phyloP scores from a whole-genome alignment of 2,797 vertebrate genomes.

The Acanthopagrus latus region DNA sequence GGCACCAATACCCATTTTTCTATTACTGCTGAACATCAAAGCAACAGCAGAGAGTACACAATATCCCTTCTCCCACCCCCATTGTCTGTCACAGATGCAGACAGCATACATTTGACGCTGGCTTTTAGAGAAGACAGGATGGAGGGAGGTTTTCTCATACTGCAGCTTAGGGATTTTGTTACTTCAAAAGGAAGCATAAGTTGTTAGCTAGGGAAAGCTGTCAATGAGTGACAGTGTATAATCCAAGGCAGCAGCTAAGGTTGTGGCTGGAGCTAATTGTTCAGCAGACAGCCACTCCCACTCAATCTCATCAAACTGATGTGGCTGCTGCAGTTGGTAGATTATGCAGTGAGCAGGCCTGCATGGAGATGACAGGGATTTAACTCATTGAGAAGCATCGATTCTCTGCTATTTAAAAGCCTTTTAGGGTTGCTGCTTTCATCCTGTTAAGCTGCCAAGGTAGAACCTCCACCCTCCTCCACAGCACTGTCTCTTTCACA shows the following conservation, averaged over 20 bases:
- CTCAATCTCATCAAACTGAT: conserved; percentile 37
- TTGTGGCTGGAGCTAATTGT: conserved; percentile 69
- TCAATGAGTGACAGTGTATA: conserved; percentile 71
- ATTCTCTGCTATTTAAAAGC: conserved; percentile 51
- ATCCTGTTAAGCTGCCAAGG: conserved; percentile 48
- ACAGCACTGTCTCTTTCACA: conserved; percentile 1
- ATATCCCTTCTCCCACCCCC: conserved; percentile 33
- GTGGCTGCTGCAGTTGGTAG: conserved; percentile 41
- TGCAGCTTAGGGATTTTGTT: conserved; percentile 71
- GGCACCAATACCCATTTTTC: conserved; percentile 54
- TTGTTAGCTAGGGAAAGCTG: conserved; percentile 62
- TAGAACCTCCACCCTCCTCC: conserved; percentile 15
- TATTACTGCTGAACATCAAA: conserved; percentile 74
- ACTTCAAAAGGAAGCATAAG: conserved; percentile 78
- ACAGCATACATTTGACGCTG: conserved; percentile 36
- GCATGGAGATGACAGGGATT: conserved; percentile 52
- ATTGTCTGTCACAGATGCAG: conserved; percentile 48
- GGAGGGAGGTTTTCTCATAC: conserved; percentile 56
- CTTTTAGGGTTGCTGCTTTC: conserved; percentile 34
- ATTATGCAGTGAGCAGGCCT: conserved; percentile 36
- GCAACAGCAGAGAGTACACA: conserved; percentile 53
- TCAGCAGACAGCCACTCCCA: conserved; percentile 49
- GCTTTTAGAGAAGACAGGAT: conserved; percentile 41
- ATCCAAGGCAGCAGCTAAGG: conserved; percentile 66
- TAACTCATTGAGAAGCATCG: conserved; percentile 34